Percentiles rank a stretch among this genome's conserved stretches.
These are phyloP conservation scores for Myanophis thanlyinensis DNA, from an alignment of 2,113 vertebrate genomes.

Conservation along the genomic window DNA sequence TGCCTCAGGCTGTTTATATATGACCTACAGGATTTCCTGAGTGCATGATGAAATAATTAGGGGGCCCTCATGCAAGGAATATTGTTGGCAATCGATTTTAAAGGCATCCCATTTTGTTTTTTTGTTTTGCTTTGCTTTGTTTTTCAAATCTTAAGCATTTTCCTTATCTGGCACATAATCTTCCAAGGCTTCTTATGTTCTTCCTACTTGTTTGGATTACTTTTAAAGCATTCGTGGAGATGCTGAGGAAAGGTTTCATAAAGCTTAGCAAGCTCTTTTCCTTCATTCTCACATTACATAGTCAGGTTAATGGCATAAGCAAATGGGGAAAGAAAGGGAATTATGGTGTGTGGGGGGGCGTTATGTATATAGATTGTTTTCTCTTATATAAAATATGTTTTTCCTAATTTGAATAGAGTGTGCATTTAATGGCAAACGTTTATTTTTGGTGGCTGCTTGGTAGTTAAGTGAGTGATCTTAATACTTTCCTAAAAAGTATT, in stretches of 20 bases:
- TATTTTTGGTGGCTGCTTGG: conserved; percentile 34
- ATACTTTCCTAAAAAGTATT: background rate
- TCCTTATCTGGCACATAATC: conserved; percentile 68
- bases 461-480: background rate
- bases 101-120: conserved; percentile 63
- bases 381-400: conserved; percentile 60
- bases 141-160: conserved; percentile 61
- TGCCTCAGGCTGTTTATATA: conserved; percentile 85
- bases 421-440: conserved; percentile 4
- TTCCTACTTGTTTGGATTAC: conserved; percentile 60
- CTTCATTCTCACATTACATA: conserved; percentile 50
- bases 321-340: conserved; percentile 45
- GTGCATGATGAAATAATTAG: conserved; percentile 92
- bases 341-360: background rate
- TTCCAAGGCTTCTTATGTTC: conserved; percentile 57
- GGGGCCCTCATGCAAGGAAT: conserved; percentile 74
- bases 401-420: conserved; percentile 9
- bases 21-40: conserved; percentile 86
- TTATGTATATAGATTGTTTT: conserved; percentile 43
- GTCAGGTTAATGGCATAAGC: conserved; percentile 52
- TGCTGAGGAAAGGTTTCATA: conserved; percentile 52
- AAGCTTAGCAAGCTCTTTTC: conserved; percentile 42
- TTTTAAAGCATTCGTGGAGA: conserved; percentile 44
- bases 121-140: background rate
- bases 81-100: conserved; percentile 68